phyloP scores from a whole-genome alignment of 2,797 vertebrate species.

The Limosa lapponica region DNA sequence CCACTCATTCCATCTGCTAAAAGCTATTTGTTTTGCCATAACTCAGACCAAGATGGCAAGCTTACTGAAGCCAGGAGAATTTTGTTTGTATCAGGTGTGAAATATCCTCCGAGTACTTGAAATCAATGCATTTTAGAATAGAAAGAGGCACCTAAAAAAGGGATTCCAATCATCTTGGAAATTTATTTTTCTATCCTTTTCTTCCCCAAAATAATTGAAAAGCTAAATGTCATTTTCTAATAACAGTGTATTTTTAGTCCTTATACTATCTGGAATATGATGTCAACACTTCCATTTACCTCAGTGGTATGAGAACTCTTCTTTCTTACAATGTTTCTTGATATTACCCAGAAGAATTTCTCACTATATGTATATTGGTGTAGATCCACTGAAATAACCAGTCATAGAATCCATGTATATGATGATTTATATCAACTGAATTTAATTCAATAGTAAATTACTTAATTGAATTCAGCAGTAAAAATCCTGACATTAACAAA shows the following conservation, averaged over 20 bases:
- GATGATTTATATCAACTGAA: background rate
- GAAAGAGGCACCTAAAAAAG: background rate
- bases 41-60: background rate
- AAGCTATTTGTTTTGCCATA: background rate
- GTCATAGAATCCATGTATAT: accelerated
- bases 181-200: background rate
- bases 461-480: background rate
- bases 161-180: background rate
- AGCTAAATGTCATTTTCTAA: background rate
- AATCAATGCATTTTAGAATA: background rate
- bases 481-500: background rate
- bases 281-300: background rate
- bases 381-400: background rate
- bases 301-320: background rate
- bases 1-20: background rate
- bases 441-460: background rate
- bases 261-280: background rate
- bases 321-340: background rate
- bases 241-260: background rate
- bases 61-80: background rate
- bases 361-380: background rate
- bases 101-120: background rate
- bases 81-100: background rate
- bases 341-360: background rate
- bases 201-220: background rate